Evolutionary conservation across 2,888 invertebrate genomes (phyloP), one percentile per base, ranked within the genome.

Genomic region (Pandemis heparana): DNA sequence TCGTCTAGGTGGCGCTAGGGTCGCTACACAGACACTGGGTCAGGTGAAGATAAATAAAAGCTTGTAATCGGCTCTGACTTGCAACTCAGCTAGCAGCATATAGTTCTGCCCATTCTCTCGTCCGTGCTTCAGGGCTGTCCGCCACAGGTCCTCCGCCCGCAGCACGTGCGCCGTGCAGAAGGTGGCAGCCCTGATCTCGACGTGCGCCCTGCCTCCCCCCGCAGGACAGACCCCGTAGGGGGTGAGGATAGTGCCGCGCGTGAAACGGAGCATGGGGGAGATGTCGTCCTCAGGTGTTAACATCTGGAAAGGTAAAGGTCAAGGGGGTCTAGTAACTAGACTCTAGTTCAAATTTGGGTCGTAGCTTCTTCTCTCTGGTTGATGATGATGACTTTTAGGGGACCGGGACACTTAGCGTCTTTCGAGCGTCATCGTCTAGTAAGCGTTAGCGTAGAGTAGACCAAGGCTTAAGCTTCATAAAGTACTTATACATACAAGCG

Each of bases 131-230:
- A 81, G 61, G 0, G 87, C 86, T 0, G 82, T 81, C 10, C 80
- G 81, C 92, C 92, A 92, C 5, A 92, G 80, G n/a, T 87, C 83
- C 0, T 71, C 65, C 0, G 83, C 85, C 3, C 70, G 76, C 32
- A 92, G 81, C 62, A 88, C 87, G 60, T 92, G 92, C 5, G 91
- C 91, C 0, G 88, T 90, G 83, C 92, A 92, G 84, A 91, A 92
- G 16, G 92, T 91, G 18, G 89, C 92, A 0, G 92, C 92, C 14
- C 91, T 76, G 64, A 92, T 85, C 70, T 85, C 82, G 1, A 89
- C 83, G 75, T 89, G 87, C 0, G 92, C 86, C 0, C 79, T 74
- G 0, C 83, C 83, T 32, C 88, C 83, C 0, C 85, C 89, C 1
- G 83, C 85, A 0, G 85, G 80, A 38, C 81, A 81, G 1, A 83